Conservation (phyloP, 1,140 invertebrate genomes). For the Bombus cullumanus region DNA sequence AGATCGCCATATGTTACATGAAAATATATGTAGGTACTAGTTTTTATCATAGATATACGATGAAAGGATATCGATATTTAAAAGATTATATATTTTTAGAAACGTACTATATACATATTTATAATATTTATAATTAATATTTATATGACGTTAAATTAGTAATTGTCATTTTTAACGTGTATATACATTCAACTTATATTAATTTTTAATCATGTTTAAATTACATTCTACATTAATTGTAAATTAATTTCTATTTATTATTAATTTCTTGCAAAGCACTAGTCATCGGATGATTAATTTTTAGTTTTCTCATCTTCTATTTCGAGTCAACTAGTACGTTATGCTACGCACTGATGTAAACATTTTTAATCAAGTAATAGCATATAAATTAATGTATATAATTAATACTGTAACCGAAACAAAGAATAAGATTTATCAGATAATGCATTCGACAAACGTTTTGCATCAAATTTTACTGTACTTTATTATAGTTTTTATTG, state of each 20-base stretch:
- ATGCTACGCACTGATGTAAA: not conserved
- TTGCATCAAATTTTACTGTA: not conserved
- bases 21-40: not conserved
- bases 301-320: not conserved
- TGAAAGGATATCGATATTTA: not conserved
- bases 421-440: not conserved
- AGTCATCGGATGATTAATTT: not conserved
- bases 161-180: not conserved
- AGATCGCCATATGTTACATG: not conserved
- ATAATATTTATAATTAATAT: not conserved
- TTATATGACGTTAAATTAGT: not conserved
- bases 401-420: not conserved
- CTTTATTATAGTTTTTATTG: slow-evolving; percentile 7
- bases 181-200: not conserved
- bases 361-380: not conserved
- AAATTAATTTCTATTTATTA: slow-evolving; percentile 1
- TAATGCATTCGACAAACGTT: not conserved
- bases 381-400: slow-evolving; percentile 7
- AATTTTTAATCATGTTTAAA: not conserved
- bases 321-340: not conserved
- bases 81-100: slow-evolving; percentile 10
- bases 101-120: not conserved
- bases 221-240: not conserved
- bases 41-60: not conserved
- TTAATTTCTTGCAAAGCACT: not conserved